Evolutionary conservation across 2,113 vertebrate genomes (phyloP).

Genomic region (Tragelaphus imberbis): DNA sequence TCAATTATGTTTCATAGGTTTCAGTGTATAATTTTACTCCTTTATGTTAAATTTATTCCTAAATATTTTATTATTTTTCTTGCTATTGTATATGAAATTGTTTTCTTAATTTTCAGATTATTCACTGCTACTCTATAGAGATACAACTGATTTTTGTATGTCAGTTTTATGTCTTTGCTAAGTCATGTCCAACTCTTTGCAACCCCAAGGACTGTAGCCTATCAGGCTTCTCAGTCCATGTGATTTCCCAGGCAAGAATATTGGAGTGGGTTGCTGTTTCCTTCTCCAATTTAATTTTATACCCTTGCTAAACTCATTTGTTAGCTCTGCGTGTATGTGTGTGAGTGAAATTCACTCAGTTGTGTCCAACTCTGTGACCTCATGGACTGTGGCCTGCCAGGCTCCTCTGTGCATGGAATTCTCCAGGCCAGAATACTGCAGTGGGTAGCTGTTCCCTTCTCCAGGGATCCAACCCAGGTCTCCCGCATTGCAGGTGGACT

Average conservation of each 20-base stretch:
- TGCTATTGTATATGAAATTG: background rate
- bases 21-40: background rate
- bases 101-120: background rate
- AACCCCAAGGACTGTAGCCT: background rate
- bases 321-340: background rate
- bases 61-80: constrained; percentile 9
- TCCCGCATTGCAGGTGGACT: background rate
- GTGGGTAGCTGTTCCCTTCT: background rate
- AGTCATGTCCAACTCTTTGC: background rate
- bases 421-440: background rate
- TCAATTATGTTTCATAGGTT: background rate
- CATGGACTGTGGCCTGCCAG: background rate
- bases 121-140: background rate
- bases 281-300: background rate
- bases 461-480: background rate
- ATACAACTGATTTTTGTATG: background rate
- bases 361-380: background rate
- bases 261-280: background rate
- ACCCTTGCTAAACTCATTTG: background rate
- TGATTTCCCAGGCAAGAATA: background rate
- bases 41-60: constrained; percentile 7
- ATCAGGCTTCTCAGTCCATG: background rate
- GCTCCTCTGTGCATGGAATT: background rate
- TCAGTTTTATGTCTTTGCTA: background rate
- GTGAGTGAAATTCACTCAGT: background rate